phyloP scores from a whole-genome alignment of 2,113 vertebrate species.

The Rhabdornis inornatus region DNA sequence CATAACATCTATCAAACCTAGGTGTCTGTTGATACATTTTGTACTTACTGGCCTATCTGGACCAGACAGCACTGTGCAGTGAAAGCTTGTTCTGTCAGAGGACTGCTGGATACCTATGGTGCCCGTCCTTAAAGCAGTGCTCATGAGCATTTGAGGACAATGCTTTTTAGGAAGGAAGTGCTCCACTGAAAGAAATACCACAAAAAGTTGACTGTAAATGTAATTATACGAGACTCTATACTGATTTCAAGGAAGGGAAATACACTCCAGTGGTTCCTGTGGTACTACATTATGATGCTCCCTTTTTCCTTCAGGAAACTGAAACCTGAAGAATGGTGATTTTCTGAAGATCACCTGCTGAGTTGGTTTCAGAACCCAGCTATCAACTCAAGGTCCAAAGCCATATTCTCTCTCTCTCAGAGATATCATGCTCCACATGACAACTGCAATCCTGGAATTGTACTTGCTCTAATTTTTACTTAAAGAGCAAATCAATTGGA shows the following conservation, averaged over 20 bases:
- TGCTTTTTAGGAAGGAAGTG: background rate
- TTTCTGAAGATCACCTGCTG: background rate
- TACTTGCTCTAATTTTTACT: constrained; percentile 17
- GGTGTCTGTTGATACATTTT: background rate
- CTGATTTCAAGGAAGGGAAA: background rate
- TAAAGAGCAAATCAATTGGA: background rate
- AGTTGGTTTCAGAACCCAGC: background rate
- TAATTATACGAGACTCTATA: background rate
- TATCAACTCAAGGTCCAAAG: background rate
- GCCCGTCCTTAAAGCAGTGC: background rate
- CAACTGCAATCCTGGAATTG: background rate
- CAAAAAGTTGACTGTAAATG: background rate
- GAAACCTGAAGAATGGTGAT: background rate
- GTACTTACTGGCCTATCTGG: background rate
- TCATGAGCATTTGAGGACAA: background rate
- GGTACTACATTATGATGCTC: background rate
- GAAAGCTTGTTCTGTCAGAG: background rate
- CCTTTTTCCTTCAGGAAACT: background rate
- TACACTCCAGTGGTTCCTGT: background rate
- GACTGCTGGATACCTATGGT: background rate
- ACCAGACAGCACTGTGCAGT: background rate
- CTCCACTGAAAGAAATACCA: background rate
- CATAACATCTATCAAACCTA: background rate
- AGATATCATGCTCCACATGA: background rate
- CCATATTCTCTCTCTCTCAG: background rate